These are phyloP conservation scores for Benitochromis conjunctus DNA, from an alignment of 2,113 vertebrate species.

Conservation along the genomic window DNA sequence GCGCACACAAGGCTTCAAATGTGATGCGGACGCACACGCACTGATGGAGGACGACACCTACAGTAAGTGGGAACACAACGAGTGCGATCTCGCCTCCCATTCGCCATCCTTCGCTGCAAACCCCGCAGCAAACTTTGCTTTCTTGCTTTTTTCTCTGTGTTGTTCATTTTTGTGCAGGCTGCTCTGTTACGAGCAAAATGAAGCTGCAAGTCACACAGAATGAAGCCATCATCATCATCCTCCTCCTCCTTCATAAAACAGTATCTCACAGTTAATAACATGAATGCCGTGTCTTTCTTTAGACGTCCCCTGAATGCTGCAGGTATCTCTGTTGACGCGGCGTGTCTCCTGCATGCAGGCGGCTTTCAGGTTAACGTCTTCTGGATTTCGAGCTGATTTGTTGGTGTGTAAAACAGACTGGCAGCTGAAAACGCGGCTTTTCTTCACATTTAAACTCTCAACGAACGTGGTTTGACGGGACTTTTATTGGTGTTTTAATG, in stretches of 20 bases:
- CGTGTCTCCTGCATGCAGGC: too few relatives aligned
- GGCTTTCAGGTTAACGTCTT: fast-evolving
- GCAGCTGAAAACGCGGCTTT: not conserved
- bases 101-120: not conserved
- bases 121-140: not conserved
- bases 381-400: fast-evolving
- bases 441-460: not conserved
- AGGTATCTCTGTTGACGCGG: too few relatives aligned
- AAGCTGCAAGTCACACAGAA: not conserved
- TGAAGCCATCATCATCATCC: not conserved
- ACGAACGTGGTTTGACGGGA: not conserved
- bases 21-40: not conserved
- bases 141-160: not conserved
- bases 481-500: not conserved
- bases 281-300: not conserved
- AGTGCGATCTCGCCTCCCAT: conserved; percentile 1
- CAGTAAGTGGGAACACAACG: not conserved
- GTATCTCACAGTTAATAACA: not conserved
- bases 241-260: not conserved
- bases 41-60: not conserved
- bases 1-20: not conserved
- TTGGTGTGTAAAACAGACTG: not conserved
- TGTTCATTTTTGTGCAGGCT: conserved; percentile 11
- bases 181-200: not conserved
- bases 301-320: not conserved